These are phyloP conservation scores for Sebastiscus albofasciatus DNA, from an alignment of 2,797 vertebrate genomes.

Conservation along the genomic window DNA sequence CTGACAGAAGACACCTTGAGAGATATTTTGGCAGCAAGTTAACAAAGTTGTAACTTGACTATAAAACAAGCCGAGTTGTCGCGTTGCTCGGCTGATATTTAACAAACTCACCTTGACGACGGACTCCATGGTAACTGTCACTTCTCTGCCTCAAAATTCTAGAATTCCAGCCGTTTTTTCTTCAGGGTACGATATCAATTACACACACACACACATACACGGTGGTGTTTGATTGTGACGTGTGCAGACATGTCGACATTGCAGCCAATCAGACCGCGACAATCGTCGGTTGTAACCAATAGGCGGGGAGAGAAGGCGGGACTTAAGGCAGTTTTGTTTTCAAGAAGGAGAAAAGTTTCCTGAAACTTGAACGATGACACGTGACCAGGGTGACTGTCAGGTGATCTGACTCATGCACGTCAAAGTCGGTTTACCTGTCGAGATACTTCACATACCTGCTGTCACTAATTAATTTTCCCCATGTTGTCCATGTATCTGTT, in stretches of 20 bases:
- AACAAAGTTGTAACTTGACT: slow-evolving; percentile 30
- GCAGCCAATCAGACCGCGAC: slow-evolving; percentile 59
- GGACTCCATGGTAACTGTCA: not conserved
- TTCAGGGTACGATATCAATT: slow-evolving; percentile 64
- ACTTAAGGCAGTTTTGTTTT: slow-evolving; percentile 38
- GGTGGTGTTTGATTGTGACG: slow-evolving; percentile 51
- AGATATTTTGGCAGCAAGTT: slow-evolving; percentile 25
- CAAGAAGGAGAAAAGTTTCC: slow-evolving; percentile 66
- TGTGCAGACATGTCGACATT: not conserved
- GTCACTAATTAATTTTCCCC: too few species aligned
- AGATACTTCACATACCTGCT: slow-evolving; percentile 50
- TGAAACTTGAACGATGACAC: slow-evolving; percentile 83
- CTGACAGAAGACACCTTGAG: slow-evolving; percentile 73
- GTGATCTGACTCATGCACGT: slow-evolving; percentile 64
- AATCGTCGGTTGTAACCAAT: slow-evolving; percentile 49
- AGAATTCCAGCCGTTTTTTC: slow-evolving; percentile 22
- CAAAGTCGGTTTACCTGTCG: slow-evolving; percentile 53
- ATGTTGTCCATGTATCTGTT: too few species aligned
- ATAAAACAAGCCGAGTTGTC: slow-evolving; percentile 1
- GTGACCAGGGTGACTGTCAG: slow-evolving; percentile 80
- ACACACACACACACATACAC: slow-evolving; percentile 48
- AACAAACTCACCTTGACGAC: slow-evolving; percentile 69
- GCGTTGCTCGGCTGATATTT: not conserved
- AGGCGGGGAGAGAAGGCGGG: slow-evolving; percentile 46
- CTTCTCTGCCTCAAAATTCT: not conserved